Evolutionary conservation across 2,797 vertebrate genomes (phyloP).

Genomic region (Pseudochaenichthys georgianus): DNA sequence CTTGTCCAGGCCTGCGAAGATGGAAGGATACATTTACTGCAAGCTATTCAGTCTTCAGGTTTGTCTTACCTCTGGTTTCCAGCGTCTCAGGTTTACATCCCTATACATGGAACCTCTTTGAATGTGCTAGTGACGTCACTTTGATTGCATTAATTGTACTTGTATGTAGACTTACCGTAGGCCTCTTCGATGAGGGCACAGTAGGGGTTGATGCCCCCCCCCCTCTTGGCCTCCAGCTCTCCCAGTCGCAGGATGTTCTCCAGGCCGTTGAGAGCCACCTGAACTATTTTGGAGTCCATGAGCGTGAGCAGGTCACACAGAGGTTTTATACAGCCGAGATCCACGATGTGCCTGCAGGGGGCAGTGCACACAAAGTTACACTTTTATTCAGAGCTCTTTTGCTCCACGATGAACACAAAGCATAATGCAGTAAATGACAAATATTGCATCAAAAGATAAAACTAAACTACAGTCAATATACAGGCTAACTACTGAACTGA

Average conservation of each 20-base stretch:
- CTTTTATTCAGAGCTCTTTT: neutral
- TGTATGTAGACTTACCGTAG: constrained; percentile 86
- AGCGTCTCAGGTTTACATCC: neutral
- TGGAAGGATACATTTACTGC: neutral
- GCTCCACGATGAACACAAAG: neutral
- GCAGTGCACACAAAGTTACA: constrained; percentile 6
- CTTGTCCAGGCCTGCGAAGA: constrained; percentile 92
- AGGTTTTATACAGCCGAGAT: constrained; percentile 96
- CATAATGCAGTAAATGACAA: neutral
- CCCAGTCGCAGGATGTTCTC: constrained; percentile 97
- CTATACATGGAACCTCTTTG: neutral
- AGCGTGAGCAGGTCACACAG: constrained; percentile 97
- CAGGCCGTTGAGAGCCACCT: constrained; percentile 95
- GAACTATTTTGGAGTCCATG: constrained; percentile 98
- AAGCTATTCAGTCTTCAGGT: neutral
- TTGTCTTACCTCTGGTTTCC: neutral
- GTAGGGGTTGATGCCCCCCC: constrained; percentile 96
- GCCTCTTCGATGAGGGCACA: constrained; percentile 97
- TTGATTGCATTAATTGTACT: neutral
- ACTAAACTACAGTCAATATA: neutral
- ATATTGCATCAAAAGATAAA: neutral
- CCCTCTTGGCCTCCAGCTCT: constrained; percentile 95
- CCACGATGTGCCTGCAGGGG: constrained; percentile 92
- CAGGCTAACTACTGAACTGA: neutral
- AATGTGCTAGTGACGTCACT: neutral